These are phyloP conservation scores for Columba livia DNA, from an alignment of 2,113 vertebrate species.

Conservation along the genomic window DNA sequence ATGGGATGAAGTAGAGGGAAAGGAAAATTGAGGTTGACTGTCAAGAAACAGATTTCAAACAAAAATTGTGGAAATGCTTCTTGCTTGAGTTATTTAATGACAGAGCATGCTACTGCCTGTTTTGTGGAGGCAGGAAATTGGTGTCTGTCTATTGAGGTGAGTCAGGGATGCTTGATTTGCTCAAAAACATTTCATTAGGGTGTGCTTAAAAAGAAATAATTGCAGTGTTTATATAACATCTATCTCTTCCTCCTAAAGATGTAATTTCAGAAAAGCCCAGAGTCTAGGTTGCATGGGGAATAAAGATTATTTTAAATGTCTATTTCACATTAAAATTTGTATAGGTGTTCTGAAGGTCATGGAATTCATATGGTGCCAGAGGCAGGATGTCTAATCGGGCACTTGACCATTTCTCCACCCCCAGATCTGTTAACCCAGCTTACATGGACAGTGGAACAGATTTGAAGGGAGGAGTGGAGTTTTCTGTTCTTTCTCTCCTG, in stretches of 20 bases:
- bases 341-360: neutral
- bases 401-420: accelerated
- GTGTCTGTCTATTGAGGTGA: neutral
- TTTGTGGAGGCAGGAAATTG: neutral
- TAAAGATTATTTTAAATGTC: neutral
- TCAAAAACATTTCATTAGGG: neutral
- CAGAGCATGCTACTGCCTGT: neutral
- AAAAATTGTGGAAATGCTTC: neutral
- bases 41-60: neutral
- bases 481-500: neutral
- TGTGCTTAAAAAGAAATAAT: neutral
- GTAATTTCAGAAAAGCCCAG: neutral
- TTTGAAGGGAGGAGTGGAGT: neutral
- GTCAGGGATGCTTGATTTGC: neutral
- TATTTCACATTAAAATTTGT: neutral
- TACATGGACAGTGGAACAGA: neutral
- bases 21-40: neutral
- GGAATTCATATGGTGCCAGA: neutral
- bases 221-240: neutral
- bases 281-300: neutral
- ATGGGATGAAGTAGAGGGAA: neutral
- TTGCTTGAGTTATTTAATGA: neutral
- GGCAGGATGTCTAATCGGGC: neutral
- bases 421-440: neutral
- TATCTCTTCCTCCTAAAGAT: neutral